Evolutionary conservation across 2,797 vertebrate genomes (phyloP).

Genomic region (Hippocampus kuda): DNA sequence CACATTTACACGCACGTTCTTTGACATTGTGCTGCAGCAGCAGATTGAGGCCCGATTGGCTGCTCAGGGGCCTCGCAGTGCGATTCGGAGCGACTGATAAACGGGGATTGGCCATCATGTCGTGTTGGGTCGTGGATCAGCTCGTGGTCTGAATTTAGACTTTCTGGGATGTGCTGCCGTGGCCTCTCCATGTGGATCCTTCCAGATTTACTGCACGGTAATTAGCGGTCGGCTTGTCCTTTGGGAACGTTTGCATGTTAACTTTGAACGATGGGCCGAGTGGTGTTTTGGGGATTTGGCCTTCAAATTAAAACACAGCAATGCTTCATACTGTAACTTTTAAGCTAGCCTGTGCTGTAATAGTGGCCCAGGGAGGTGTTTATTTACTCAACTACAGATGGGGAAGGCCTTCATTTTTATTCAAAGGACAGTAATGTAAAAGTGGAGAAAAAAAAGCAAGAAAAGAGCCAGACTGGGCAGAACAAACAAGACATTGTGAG

Average conservation of each 20-base stretch:
- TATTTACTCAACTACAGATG: background rate
- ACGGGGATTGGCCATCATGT: slow-evolving; percentile 24
- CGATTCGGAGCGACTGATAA: slow-evolving; percentile 24
- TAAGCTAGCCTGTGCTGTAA: slow-evolving; percentile 7
- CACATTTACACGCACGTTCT: slow-evolving; percentile 10
- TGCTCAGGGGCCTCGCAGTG: slow-evolving; percentile 7
- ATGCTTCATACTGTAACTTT: slow-evolving; percentile 14
- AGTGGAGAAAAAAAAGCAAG: background rate
- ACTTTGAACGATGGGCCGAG: background rate
- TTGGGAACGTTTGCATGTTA: slow-evolving; percentile 4
- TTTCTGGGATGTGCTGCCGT: slow-evolving; percentile 58
- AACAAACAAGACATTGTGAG: background rate
- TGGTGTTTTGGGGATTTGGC: background rate
- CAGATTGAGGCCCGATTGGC: slow-evolving; percentile 46
- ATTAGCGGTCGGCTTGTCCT: slow-evolving; percentile 28
- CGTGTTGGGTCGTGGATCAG: slow-evolving; percentile 15
- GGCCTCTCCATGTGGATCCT: slow-evolving; percentile 61
- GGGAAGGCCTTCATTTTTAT: background rate
- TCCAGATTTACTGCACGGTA: slow-evolving; percentile 60
- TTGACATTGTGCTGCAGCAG: slow-evolving; percentile 44
- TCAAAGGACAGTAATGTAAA: background rate
- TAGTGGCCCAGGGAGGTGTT: slow-evolving; percentile 3
- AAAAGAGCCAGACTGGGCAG: background rate
- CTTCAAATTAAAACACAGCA: slow-evolving; percentile 4
- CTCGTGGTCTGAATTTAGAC: slow-evolving; percentile 16